Percentiles rank a stretch among this genome's conserved stretches.
These are phyloP conservation scores for Leucania comma DNA, from an alignment of 2,888 invertebrate species.

Conservation along the genomic window DNA sequence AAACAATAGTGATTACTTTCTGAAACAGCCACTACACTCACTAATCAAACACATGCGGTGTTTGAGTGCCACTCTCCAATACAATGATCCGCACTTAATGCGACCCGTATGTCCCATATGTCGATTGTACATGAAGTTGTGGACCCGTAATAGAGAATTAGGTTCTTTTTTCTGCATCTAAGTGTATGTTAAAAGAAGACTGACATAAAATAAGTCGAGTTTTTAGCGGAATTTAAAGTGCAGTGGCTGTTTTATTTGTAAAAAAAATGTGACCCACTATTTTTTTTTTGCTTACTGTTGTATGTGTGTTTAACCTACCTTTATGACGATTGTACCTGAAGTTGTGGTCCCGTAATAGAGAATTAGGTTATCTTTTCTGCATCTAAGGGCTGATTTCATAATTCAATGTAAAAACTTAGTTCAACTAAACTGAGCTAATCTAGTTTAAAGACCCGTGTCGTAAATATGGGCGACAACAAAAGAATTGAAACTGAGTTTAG, in stretches of 20 bases:
- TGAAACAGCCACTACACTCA: conserved; percentile 43
- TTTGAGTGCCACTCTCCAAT: conserved; percentile 45
- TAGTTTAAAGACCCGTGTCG: no score
- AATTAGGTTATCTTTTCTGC: conserved; percentile 2
- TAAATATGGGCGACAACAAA: no score
- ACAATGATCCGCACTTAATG: conserved; percentile 61
- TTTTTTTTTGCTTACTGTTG: no score
- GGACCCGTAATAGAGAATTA: conserved; percentile 16
- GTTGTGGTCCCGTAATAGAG: conserved; percentile 14
- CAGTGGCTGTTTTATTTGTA: no score
- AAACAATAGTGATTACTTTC: conserved; percentile 47
- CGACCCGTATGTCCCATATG: conserved; percentile 31
- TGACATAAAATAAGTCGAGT: not conserved
- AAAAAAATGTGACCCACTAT: no score
- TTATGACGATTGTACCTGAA: conserved; percentile 17
- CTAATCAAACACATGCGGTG: conserved; percentile 57
- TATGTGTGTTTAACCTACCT: no score
- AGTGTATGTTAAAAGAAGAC: not conserved
- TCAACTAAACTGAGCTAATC: no score
- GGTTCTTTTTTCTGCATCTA: not conserved
- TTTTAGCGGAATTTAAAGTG: not conserved
- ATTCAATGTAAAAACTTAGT: no score
- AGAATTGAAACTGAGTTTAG: no score
- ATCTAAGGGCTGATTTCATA: no score
- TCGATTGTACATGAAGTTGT: conserved; percentile 19